Conservation (phyloP, 2,113 vertebrate genomes). For the Emberiza fucata region DNA sequence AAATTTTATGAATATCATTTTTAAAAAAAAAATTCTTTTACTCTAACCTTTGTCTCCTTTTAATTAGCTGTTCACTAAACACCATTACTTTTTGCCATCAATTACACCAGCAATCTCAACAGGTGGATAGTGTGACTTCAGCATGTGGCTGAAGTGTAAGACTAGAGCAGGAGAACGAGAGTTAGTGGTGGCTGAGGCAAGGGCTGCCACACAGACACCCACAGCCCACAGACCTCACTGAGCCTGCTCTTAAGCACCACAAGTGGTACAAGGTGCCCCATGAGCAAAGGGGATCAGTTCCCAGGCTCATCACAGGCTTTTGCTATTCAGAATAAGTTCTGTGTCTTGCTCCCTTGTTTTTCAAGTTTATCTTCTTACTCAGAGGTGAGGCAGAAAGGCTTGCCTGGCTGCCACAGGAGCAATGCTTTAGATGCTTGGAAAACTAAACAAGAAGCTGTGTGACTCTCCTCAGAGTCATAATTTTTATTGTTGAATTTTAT, state of each 20-base stretch:
- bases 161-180: background rate
- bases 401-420: background rate
- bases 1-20: background rate
- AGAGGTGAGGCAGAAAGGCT: background rate
- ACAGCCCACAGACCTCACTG: background rate
- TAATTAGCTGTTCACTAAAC: background rate
- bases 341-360: background rate
- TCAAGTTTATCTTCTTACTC: background rate
- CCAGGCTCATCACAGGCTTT: background rate
- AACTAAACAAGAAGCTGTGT: background rate
- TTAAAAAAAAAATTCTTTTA: background rate
- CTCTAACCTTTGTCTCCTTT: background rate
- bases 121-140: background rate
- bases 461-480: background rate
- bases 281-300: background rate
- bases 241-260: background rate
- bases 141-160: background rate
- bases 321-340: background rate
- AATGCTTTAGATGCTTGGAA: background rate
- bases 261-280: background rate
- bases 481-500: background rate
- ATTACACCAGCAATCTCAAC: background rate
- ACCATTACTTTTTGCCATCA: background rate
- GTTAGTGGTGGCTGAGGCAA: accelerated
- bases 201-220: background rate